Percentiles rank a stretch among this genome's conserved stretches.
phyloP scores from a whole-genome alignment of 2,797 vertebrate genomes.

The Alca torda region DNA sequence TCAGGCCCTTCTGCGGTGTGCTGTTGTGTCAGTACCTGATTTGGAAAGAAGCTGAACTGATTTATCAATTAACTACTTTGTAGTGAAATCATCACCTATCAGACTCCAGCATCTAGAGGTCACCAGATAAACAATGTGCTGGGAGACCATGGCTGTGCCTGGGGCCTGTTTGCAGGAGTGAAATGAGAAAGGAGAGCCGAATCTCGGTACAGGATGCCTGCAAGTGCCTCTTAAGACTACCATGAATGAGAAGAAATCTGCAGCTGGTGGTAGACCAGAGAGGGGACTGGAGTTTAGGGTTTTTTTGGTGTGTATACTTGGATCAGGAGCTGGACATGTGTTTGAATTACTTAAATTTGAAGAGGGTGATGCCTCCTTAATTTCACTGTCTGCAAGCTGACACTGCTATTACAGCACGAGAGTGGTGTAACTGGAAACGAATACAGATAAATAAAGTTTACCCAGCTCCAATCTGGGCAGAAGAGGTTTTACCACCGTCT shows the following conservation, averaged over 20 bases:
- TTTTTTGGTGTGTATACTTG: background rate
- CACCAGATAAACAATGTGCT: constrained; percentile 62
- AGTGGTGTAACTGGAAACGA: background rate
- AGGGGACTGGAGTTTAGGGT: background rate
- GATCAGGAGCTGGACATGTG: background rate
- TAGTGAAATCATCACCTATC: constrained; percentile 73
- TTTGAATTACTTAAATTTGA: background rate
- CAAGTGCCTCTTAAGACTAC: background rate
- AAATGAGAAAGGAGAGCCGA: background rate
- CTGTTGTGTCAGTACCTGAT: background rate
- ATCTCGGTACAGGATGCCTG: background rate
- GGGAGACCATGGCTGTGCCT: constrained; percentile 46
- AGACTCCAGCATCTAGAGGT: constrained; percentile 60
- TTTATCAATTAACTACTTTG: constrained; percentile 63
- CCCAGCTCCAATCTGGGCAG: background rate
- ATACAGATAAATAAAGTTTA: background rate
- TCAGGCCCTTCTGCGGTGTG: background rate
- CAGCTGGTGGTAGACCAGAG: background rate
- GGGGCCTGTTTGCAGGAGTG: background rate
- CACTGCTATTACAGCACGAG: background rate
- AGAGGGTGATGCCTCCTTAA: background rate
- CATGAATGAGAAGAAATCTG: background rate
- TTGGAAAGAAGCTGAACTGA: constrained; percentile 3
- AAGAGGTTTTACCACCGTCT: background rate
- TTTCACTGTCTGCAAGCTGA: background rate